Evolutionary conservation across 1,140 invertebrate genomes (phyloP), one percentile per base, ranked within the genome.

Genomic region (Nasonia vitripennis): DNA sequence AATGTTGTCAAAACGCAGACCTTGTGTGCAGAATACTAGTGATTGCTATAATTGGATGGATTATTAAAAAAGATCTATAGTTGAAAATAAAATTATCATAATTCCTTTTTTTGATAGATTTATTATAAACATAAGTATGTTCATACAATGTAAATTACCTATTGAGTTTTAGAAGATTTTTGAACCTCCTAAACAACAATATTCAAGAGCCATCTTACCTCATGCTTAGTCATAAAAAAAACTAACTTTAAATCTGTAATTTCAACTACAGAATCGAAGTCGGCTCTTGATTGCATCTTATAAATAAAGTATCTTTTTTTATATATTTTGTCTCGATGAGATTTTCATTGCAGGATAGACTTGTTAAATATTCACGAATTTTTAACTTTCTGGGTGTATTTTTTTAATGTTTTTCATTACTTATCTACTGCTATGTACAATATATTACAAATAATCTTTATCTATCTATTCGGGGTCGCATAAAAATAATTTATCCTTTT

Each of bases 401-500:
- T 81, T 80, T 83, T 83, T 37, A 80, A 80, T 48, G 17, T 81
- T 81, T 70, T 74, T 81, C 37, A 87, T 81, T 87, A 84, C 86
- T 87, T 91, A 87, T 89, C 91, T 93, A 92, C 89, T 86, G 83
- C 89, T 93, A 93, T 93, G 78, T 93, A 93, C 90, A 91, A 91
- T 93, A 92, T 92, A 91, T 90, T 93, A 93, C 91, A 91, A 91
- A 90, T 79, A 91, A 91, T 90, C 85, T 90, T 90, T 88, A 87
- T 88, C 86, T 90, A 89, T 88, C 88, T 87, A 88, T 86, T 84
- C 83, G 70, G 70, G 81, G 20, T 87, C 79, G 81, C 87, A 68
- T 90, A 88, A 90, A 90, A 91, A 91, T 91, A 90, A 90, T 90
- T 91, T 90, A 75, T 86, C 70, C 79, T 81, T 75, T 87, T 67